Percentiles rank a stretch among this genome's conserved stretches.
phyloP scores from a whole-genome alignment of 2,797 vertebrate species.

The Kryptopterus vitreolus region DNA sequence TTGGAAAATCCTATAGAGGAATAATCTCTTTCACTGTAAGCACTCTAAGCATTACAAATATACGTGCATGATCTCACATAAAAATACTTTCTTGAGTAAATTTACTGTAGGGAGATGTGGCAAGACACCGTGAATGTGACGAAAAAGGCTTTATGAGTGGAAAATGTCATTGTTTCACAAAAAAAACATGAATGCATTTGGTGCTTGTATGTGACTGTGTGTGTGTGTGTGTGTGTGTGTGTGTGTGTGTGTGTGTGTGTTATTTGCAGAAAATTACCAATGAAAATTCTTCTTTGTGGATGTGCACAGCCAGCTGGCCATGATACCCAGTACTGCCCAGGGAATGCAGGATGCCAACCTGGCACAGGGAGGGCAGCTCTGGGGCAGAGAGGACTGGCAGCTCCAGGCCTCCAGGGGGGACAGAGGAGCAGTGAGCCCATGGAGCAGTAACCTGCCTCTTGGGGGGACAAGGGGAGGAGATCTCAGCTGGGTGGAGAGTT shows the following conservation, averaged over 20 bases:
- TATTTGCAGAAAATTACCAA: constrained; percentile 51
- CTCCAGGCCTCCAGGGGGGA: constrained; percentile 49
- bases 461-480: constrained; percentile 35
- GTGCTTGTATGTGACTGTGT: background rate
- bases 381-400: constrained; percentile 58
- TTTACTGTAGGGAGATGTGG: constrained; percentile 31
- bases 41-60: constrained; percentile 37
- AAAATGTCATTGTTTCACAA: constrained; percentile 43
- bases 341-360: constrained; percentile 54
- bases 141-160: constrained; percentile 15
- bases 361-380: constrained; percentile 56
- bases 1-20: constrained; percentile 54
- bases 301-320: constrained; percentile 57
- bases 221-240: background rate
- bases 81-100: constrained; percentile 45
- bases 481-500: constrained; percentile 31
- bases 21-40: constrained; percentile 53
- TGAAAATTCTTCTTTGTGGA: constrained; percentile 51
- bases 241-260: constrained; percentile 21
- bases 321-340: constrained; percentile 46
- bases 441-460: constrained; percentile 45
- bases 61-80: constrained; percentile 41
- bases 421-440: constrained; percentile 47
- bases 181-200: background rate
- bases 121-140: constrained; percentile 27